Percentiles rank a stretch among this genome's conserved stretches.
Evolutionary conservation across 2,113 vertebrate genomes (phyloP).

Genomic region (Taurulus bubalis): DNA sequence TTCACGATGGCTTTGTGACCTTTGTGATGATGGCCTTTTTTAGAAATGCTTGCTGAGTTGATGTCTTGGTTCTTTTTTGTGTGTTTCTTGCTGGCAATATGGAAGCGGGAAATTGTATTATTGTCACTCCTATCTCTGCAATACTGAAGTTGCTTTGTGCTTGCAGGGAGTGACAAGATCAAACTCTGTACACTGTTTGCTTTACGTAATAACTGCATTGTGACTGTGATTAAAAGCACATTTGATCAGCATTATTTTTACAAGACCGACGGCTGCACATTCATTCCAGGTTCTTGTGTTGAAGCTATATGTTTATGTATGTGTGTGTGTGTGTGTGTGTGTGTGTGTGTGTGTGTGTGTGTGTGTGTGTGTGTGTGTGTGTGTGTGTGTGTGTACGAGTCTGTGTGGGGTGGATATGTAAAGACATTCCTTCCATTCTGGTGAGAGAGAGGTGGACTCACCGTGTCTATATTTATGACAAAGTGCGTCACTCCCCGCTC

Average conservation of each 20-base stretch:
- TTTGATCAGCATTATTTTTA: slow-evolving; percentile 4
- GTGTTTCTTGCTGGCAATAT: not conserved
- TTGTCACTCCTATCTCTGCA: not conserved
- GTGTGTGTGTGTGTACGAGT: not conserved
- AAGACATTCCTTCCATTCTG: slow-evolving; percentile 70
- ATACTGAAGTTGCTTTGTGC: not conserved
- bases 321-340: slow-evolving; percentile 3
- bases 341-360: not conserved
- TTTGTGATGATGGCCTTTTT: not conserved
- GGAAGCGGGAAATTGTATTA: not conserved
- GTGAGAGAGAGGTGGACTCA: slow-evolving; percentile 60
- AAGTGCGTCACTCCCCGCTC: slow-evolving; percentile 69
- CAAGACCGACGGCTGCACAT: not conserved
- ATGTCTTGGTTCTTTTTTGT: not conserved
- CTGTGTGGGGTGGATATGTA: slow-evolving; percentile 52
- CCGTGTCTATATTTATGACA: slow-evolving; percentile 62
- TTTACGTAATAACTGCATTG: slow-evolving; percentile 11
- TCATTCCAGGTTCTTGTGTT: slow-evolving; percentile 1
- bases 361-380: slow-evolving; percentile 11
- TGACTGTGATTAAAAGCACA: slow-evolving; percentile 13
- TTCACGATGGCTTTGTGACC: not conserved
- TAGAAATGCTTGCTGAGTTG: not conserved
- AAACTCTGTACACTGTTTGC: not conserved
- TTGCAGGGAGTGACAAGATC: not conserved
- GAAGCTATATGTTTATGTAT: slow-evolving; percentile 6